Evolutionary conservation across 2,888 invertebrate genomes (phyloP), one percentile per base, ranked within the genome.

Genomic region (Phlogophora meticulosa): DNA sequence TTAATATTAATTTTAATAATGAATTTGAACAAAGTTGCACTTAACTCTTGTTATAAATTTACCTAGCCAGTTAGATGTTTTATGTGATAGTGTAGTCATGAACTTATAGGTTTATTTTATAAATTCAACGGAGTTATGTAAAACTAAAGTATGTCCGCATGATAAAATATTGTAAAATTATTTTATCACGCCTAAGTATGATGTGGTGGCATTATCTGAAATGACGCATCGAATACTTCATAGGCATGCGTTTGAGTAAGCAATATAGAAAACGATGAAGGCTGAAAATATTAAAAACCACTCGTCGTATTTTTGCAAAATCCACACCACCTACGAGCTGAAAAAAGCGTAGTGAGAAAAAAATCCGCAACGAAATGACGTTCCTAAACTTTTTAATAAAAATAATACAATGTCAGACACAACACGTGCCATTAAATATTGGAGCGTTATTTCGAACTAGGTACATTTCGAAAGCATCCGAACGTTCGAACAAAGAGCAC

Each of bases 401-500:
- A 60, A 45, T 10, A 20, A 46, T 43, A 75, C 51, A 70, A 57
- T 70, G 36, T 65, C 59, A 82, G 63, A 85, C 72, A 84, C 62
- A 87, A 81, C 88, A 88, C 89, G 89, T 90, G 89, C 85, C 80
- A 76, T 65, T 71, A 74, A n/a, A 66, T 73, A 82, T 67, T 80
- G 84, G 85, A 88, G 87, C 91, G 91, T 90, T 91, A 91, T 85
- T 91, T 89, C 87, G 88, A 90, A 88, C 87, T 87, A 85, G 85
- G 84, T 90, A 88, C 86, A 87, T 93, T 93, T 92, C 89, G 92
- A 94, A 94, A 93, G 93, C 92, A 89, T 86, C 79, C 81, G 83
- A 82, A 81, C 79, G 88, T 78, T 83, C 77, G 88, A 91, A 94
- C 93, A 94, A 94, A 94, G 94, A 93, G 87, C 92, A 92, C 94